Evolutionary conservation across 2,113 vertebrate genomes (phyloP), one percentile per base, ranked within the genome.

Genomic region (Erpornis zantholeuca): DNA sequence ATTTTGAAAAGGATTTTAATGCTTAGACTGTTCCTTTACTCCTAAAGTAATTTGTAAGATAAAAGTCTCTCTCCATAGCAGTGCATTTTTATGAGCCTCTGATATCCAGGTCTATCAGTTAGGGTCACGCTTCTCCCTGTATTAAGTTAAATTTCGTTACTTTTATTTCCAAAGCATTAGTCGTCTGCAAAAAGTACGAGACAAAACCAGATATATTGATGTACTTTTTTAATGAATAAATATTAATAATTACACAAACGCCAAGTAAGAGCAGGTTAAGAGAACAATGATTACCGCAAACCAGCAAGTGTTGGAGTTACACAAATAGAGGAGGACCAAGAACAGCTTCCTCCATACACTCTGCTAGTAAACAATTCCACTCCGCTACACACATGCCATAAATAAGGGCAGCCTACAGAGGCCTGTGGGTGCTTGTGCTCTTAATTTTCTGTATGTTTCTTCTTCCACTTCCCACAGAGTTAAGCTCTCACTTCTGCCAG

Each of bases 31-130:
- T 81, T 94, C 80, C 93, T 95, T 94, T 88, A 96, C 72, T 94
- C 82, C 92, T 94, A 94, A 88, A 92, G 94, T 94, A 95, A 94
- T 97, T 93, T 92, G 88, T 93, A 94, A 96, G 96, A 95, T 95
- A 94, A 95, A 96, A 97, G 94, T 81, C 85, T 90, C 52, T 70
- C 82, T 90, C 76, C 60, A 89, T 86, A 93, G 88, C 90, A 94
- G 92, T 94, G 93, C 93, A 94, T 96, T 94, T 93, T 95, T 88
- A 93, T 80, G 82, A 95, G 68, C 42, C 85, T 93, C 84, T 95
- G 82, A 93, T 92, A 68, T 54, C 89, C 69, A 82, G 86, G 76
- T 86, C 90, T 96, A 90, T 86, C 90, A 75, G 88, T 83, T 83
- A 83, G 78, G 93, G 93, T 96, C 85, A 93, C 79, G 49, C 49